Conservation (phyloP, 2,888 invertebrate genomes). For the Lasioglossum vierecki region DNA sequence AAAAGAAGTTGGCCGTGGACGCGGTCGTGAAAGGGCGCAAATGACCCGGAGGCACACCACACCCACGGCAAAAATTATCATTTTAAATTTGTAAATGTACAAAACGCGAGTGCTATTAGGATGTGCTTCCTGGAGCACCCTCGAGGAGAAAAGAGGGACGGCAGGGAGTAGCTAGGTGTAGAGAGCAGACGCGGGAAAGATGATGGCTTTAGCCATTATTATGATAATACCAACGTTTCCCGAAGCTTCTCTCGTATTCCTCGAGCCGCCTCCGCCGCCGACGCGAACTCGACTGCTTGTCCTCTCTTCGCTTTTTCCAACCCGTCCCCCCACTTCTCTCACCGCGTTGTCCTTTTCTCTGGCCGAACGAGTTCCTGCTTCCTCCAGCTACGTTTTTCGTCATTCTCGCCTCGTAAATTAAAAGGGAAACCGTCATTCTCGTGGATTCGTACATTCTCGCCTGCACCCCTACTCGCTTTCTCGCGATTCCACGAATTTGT, state of each 20-base stretch:
- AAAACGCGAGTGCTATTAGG: conserved; percentile 74
- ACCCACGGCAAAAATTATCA: conserved; percentile 77
- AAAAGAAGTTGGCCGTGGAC: conserved; percentile 45
- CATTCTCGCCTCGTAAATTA: conserved; percentile 65
- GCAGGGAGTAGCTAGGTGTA: conserved; percentile 17
- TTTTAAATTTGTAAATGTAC: conserved; percentile 80
- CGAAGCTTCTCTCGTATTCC: conserved; percentile 69
- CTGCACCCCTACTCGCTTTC: no score
- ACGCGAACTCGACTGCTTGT: conserved; percentile 64
- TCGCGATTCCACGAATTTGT: conserved; percentile 25
- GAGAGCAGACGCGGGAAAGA: conserved; percentile 67
- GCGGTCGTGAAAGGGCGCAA: conserved; percentile 70
- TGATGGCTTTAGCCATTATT: conserved; percentile 78
- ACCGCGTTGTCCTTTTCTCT: conserved; percentile 26
- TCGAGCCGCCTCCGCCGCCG: conserved; percentile 41
- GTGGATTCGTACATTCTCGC: conserved; percentile 21
- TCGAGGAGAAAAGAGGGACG: conserved; percentile 51
- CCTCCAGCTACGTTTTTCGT: conserved; percentile 39
- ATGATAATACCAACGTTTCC: conserved; percentile 77
- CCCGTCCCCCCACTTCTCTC: background rate
- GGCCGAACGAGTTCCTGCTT: conserved; percentile 12
- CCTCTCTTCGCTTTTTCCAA: conserved; percentile 42
- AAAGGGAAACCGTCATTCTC: conserved; percentile 49
- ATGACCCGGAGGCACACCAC: conserved; percentile 73
- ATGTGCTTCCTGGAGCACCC: conserved; percentile 55